Evolutionary conservation across 2,113 vertebrate genomes (phyloP).

Genomic region (Salminus brasiliensis): DNA sequence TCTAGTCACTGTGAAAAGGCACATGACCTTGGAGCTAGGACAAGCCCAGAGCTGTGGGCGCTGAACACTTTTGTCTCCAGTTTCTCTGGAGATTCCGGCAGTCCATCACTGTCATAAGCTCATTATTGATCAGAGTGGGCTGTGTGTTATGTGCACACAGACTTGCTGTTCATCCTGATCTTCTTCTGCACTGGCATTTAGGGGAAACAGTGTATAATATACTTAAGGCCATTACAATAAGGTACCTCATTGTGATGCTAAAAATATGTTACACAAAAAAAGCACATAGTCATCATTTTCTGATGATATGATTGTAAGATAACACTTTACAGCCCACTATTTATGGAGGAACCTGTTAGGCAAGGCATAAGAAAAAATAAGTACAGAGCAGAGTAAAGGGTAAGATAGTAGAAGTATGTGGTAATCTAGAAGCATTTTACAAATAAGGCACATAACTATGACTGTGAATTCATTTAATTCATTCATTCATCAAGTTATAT

Average conservation of each 20-base stretch:
- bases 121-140: conserved; percentile 73
- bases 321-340: too few species aligned
- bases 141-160: conserved; percentile 69
- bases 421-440: too few species aligned
- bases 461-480: too few species aligned
- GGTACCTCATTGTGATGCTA: background rate
- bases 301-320: too few species aligned
- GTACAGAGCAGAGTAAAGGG: too few species aligned
- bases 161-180: conserved; percentile 59
- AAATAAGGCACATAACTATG: too few species aligned
- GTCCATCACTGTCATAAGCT: conserved; percentile 77
- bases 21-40: conserved; percentile 70
- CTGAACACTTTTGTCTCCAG: conserved; percentile 67
- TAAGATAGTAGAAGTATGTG: too few species aligned
- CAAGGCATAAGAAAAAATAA: too few species aligned
- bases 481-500: too few species aligned
- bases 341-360: too few species aligned
- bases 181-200: conserved; percentile 4
- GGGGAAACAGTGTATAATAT: conserved; percentile 1
- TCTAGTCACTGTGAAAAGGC: conserved; percentile 44
- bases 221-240: conserved; percentile 1
- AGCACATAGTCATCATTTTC: too few species aligned
- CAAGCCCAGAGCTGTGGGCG: conserved; percentile 53
- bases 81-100: conserved; percentile 70
- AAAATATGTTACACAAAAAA: too few species aligned